Evolutionary conservation across 1,140 invertebrate genomes (phyloP).

Genomic region (Ericerus pela): DNA sequence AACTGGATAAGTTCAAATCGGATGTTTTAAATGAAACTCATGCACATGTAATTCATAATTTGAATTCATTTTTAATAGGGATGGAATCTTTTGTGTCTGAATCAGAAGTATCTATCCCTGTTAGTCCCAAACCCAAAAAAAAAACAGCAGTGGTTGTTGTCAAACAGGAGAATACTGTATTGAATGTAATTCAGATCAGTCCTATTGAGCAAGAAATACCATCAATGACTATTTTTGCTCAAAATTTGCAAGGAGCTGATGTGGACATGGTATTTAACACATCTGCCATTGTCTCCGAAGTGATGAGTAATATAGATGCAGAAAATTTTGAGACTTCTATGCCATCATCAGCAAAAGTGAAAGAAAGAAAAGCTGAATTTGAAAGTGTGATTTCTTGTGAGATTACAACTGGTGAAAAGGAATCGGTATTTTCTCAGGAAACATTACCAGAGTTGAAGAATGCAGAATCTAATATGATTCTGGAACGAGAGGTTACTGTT

Average conservation of each 20-base stretch:
- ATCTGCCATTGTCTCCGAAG: background rate
- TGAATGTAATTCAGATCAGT: background rate
- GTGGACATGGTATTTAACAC: background rate
- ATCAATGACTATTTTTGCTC: background rate
- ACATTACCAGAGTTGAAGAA: constrained; percentile 24
- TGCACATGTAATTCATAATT: constrained; percentile 26
- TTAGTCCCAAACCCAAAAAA: constrained; percentile 25
- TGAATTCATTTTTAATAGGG: constrained; percentile 37
- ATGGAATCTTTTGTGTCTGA: constrained; percentile 32
- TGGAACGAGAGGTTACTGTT: constrained; percentile 34
- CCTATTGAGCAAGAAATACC: background rate
- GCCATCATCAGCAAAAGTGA: background rate
- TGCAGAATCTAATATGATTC: background rate
- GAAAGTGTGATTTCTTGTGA: background rate
- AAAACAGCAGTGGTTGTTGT: constrained; percentile 31
- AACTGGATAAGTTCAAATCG: constrained; percentile 20
- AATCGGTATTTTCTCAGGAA: constrained; percentile 29
- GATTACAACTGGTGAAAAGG: constrained; percentile 33
- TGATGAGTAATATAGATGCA: background rate
- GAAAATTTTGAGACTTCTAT: background rate
- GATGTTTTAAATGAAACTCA: constrained; percentile 17
- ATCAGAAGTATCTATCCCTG: constrained; percentile 33
- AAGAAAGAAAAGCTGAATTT: background rate
- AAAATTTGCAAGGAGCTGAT: background rate
- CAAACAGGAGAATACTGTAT: constrained; percentile 3